Percentiles rank a stretch among this genome's conserved stretches.
Conservation (phyloP, 2,888 invertebrate genomes). For the Caenorhabditis angaria region DNA sequence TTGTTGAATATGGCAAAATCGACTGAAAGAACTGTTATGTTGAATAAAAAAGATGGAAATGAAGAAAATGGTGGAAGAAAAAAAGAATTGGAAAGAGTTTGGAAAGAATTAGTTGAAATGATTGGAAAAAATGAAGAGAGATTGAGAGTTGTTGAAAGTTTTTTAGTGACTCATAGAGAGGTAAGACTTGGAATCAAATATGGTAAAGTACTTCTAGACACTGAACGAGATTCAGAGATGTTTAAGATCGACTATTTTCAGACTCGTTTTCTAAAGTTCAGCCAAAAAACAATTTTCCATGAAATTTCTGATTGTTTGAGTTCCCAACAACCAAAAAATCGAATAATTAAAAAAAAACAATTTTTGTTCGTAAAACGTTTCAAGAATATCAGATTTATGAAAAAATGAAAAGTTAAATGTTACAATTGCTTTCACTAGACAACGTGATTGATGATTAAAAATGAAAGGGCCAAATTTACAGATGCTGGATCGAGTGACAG, state of each 20-base stretch:
- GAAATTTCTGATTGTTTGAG: too few species aligned
- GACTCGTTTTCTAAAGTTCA: too few species aligned
- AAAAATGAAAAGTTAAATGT: too few species aligned
- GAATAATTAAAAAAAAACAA: neutral
- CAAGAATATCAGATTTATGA: too few species aligned
- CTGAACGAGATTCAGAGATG: too few species aligned
- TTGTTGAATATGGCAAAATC: conserved; percentile 81
- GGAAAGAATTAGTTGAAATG: conserved; percentile 48
- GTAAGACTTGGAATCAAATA: too few species aligned
- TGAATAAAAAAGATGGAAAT: conserved; percentile 20
- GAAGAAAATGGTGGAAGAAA: conserved; percentile 32
- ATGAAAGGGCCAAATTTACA: too few species aligned
- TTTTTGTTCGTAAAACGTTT: neutral
- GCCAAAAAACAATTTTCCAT: too few species aligned
- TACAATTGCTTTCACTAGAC: too few species aligned
- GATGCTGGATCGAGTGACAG: conserved; percentile 44
- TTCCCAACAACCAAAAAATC: neutral
- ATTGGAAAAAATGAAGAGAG: conserved; percentile 54
- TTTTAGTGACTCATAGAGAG: conserved; percentile 50
- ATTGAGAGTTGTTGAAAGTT: conserved; percentile 50
- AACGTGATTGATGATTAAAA: too few species aligned
- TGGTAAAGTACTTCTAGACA: too few species aligned
- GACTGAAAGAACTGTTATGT: conserved; percentile 24
- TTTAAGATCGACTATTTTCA: too few species aligned
- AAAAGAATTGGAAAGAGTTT: conserved; percentile 49